Percentiles rank a stretch among this genome's conserved stretches.
These are phyloP conservation scores for Palloptera scutellata DNA, from an alignment of 2,888 invertebrate genomes.

Conservation along the genomic window DNA sequence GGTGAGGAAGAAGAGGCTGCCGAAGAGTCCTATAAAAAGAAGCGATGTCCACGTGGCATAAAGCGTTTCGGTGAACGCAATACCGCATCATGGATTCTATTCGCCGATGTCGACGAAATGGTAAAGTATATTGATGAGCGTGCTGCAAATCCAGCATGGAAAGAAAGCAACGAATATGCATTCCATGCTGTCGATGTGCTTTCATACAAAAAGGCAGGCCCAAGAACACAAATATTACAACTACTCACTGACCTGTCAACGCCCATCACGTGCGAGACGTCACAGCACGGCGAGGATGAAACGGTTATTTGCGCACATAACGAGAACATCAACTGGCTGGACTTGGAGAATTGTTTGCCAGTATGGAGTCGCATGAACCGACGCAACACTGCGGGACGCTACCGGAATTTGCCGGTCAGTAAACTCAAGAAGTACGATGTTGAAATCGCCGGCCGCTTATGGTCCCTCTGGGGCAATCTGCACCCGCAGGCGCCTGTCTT, in stretches of 20 bases:
- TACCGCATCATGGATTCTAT: conserved; percentile 61
- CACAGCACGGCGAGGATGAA: conserved; percentile 45
- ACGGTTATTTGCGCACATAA: conserved; percentile 54
- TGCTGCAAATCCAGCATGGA: conserved; percentile 49
- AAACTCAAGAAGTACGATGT: conserved; percentile 71
- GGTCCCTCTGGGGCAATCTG: conserved; percentile 73
- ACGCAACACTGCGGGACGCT: conserved; percentile 52
- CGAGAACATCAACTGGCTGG: conserved; percentile 59
- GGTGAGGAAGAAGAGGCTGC: conserved; percentile 38
- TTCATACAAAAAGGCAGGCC: conserved; percentile 55
- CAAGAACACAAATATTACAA: conserved; percentile 51
- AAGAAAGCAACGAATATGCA: conserved; percentile 47
- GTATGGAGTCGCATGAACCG: conserved; percentile 61
- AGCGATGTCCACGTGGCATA: conserved; percentile 45
- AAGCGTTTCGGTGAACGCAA: conserved; percentile 55
- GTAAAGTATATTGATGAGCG: conserved; percentile 55
- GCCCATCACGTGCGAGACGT: conserved; percentile 47
- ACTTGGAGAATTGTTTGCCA: conserved; percentile 54
- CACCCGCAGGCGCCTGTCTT: conserved; percentile 71
- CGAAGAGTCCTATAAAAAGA: conserved; percentile 21
- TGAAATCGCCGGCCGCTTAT: conserved; percentile 74
- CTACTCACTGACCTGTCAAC: conserved; percentile 52
- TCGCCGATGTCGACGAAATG: conserved; percentile 50
- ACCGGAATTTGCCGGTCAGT: conserved; percentile 52
- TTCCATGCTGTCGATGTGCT: conserved; percentile 56